Conservation (phyloP, 2,888 invertebrate species). For the Gnatocerus cornutus region DNA sequence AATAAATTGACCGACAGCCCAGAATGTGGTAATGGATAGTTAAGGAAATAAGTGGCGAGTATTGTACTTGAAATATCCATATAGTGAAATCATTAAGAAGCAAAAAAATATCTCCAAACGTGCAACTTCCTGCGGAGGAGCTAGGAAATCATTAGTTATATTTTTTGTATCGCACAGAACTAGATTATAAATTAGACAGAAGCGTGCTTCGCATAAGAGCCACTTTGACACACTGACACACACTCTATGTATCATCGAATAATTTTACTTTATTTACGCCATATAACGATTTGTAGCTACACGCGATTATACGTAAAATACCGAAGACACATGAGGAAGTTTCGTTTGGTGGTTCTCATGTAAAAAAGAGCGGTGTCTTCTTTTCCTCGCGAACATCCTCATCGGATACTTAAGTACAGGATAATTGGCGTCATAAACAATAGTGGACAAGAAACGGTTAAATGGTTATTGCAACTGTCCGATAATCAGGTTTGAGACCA, state of each 20-base stretch:
- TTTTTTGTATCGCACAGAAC: conserved; percentile 59
- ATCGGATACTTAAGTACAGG: conserved; percentile 41
- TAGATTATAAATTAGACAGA: conserved; percentile 60
- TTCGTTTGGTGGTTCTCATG: conserved; percentile 18
- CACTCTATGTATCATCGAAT: conserved; percentile 56
- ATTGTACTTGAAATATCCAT: conserved; percentile 50
- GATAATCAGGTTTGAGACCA: conserved; percentile 58
- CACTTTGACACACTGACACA: conserved; percentile 60
- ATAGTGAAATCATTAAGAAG: conserved; percentile 52
- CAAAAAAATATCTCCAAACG: conserved; percentile 61
- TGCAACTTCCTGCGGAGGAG: conserved; percentile 64
- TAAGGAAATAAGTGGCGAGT: conserved; percentile 51
- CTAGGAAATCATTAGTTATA: conserved; percentile 65
- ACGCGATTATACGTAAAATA: conserved; percentile 6
- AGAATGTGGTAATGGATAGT: conserved; percentile 49
- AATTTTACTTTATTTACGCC: conserved; percentile 55
- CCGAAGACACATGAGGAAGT: conserved; percentile 18
- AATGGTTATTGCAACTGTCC: conserved; percentile 57
- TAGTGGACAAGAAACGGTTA: conserved; percentile 59
- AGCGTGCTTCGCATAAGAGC: conserved; percentile 58
- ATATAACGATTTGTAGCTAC: conserved; percentile 34
- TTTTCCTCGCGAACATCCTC: conserved; percentile 31
- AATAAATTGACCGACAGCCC: conserved; percentile 47
- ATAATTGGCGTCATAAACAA: conserved; percentile 60
- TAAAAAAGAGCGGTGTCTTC: conserved; percentile 14